Evolutionary conservation across 2,113 vertebrate species (phyloP), one percentile per base, ranked within the genome.

Genomic region (Cheilinus undulatus): DNA sequence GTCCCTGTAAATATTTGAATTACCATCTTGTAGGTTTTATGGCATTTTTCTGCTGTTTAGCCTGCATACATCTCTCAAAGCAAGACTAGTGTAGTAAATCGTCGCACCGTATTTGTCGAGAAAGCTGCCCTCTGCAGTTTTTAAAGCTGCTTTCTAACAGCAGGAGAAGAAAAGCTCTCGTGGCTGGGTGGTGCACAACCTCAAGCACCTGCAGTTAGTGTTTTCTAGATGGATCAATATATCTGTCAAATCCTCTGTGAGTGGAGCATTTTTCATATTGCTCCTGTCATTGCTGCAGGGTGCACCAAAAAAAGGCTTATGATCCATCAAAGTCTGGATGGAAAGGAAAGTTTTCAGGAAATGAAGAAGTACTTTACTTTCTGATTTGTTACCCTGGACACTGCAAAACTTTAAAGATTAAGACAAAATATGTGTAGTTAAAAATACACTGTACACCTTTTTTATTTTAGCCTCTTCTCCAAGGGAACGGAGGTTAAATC

Each of bases 211-310:
- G 45, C 66, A 79, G 68, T 69, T 67, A 49, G 42, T 78, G 46
- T 87, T 83, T 80, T 78, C 40, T 26, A 53, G 40, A 70, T 69
- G 64, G 83, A 88, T 90, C 88, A 84, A 87, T 90, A 84, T 60
- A 85, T 81, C 71, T 88, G 87, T 84, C 84, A 84, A 43, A 57
- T 43, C 68, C 66, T 81, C 69, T 57, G 43, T 43, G 67, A 71
- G 68, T 69, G 54, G 46, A 66, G 46, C 27, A 48, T 57, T 48
- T 83, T 86, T 88, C 72, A 83, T 69, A 69, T 76, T 54, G 12
- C 24, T 49, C 34, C 13, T 56, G 65, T 78, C 42, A 17, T 36
- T 54, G 80, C 57, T 73, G 28, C 68, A 43, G 60, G 70, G 28
- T 19, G 27, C n/a, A 71, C 49, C 65, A 50, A 49, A 38, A 46